These are phyloP conservation scores for Hypercompe scribonia DNA, from an alignment of 2,888 invertebrate species.

Conservation along the genomic window DNA sequence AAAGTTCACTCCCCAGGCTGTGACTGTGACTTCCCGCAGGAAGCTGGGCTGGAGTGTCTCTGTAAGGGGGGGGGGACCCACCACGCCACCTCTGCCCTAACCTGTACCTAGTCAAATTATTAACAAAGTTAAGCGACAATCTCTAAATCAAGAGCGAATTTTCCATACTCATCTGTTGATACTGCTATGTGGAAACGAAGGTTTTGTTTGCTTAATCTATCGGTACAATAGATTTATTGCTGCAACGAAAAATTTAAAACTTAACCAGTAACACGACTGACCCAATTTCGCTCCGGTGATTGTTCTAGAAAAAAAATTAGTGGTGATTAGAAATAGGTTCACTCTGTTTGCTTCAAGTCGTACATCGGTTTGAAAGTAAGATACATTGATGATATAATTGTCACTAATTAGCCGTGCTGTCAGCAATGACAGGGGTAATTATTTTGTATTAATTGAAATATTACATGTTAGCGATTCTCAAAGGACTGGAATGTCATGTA, in stretches of 20 bases:
- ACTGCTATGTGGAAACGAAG: no score
- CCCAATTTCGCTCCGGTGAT: slow-evolving; percentile 39
- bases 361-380: slow-evolving; percentile 35
- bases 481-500: background rate
- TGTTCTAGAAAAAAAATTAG: slow-evolving; percentile 35
- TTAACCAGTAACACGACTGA: slow-evolving; percentile 19
- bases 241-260: slow-evolving; percentile 29
- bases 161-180: no score
- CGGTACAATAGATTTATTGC: background rate
- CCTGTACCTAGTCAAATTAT: no score
- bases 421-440: slow-evolving; percentile 6
- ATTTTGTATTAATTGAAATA: background rate
- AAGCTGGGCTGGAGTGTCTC: no score
- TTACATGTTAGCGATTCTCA: background rate
- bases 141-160: no score
- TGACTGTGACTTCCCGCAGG: no score
- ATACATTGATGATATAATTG: slow-evolving; percentile 40
- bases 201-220: background rate
- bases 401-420: slow-evolving; percentile 35
- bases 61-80: no score
- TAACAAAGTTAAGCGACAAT: no score
- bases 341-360: slow-evolving; percentile 44
- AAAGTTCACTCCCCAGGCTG: no score
- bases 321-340: slow-evolving; percentile 36
- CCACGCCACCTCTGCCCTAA: no score